Base-by-base conservation (phyloP, 2,888 invertebrate species). In the Dorcus parallelipipedus region DNA sequence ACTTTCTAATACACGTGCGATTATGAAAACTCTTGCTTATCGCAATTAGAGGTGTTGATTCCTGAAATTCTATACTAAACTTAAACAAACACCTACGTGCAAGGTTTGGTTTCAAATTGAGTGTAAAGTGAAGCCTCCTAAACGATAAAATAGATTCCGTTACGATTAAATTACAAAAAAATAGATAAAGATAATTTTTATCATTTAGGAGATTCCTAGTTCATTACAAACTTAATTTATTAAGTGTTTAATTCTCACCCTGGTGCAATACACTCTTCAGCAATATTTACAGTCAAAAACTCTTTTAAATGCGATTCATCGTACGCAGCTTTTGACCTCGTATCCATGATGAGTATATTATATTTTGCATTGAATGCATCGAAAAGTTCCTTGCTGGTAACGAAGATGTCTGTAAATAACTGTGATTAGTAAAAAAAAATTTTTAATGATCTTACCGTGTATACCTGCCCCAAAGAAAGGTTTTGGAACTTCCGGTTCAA, bases 261-360 rank as follows among this genome's bases (percentile, higher is more conserved):
- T 51, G 48, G 38, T 9, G 40, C 23, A 14, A 62, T 58, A 39
- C 49, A 40, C 1, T 50, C 49, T 17, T 62, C 60, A 20, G 59
- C 54, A 38, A 62, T 53, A 41, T 62, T 58, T 3, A 62, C 50
- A 3, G 54, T 38, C 41, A 41, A 47, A 33, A 54, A 53, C 51
- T 48, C 57, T 17, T 62, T 60, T 23, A 62, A 55, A 14, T 48
- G 48, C 5, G 60, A 58, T 50, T 53, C 54, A 4, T 52, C 38
- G 54, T 52, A 60, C 2, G 56, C 47, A 10, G 20, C 40, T 14
- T 10, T 26, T 8, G 58, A 20, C 40, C 62, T 55, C 10, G 55
- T 42, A 49, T 62, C 62, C 33, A 62, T 60, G 40, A 62, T 56
- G 9, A 62, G 53, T 9, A 60, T 50, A 23, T 33, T 40, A 5